These are phyloP conservation scores for Acanthosoma haemorrhoidale DNA, from an alignment of 2,888 invertebrate genomes.

Conservation along the genomic window DNA sequence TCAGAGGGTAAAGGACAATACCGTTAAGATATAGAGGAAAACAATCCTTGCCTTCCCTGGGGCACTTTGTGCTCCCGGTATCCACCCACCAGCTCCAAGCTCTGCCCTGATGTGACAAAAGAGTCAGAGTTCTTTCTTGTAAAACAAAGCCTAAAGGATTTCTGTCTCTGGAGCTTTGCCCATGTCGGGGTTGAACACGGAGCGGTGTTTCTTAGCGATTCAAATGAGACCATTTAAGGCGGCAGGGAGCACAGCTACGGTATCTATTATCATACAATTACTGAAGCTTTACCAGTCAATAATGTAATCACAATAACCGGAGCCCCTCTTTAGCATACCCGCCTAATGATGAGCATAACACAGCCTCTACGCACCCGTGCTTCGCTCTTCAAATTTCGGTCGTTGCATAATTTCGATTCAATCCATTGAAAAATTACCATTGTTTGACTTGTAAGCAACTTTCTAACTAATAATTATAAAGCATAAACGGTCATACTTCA, in stretches of 20 bases:
- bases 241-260: not conserved
- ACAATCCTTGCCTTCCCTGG: not conserved
- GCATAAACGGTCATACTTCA: no score
- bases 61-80: not conserved
- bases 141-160: not conserved
- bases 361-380: not conserved
- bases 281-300: constrained; percentile 20
- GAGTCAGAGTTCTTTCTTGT: not conserved
- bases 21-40: not conserved
- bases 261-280: constrained; percentile 22
- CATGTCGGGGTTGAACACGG: not conserved
- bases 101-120: no score
- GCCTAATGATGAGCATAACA: constrained; percentile 1
- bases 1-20: not conserved
- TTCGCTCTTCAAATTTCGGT: no score
- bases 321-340: not conserved
- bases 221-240: constrained; percentile 1
- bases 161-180: not conserved
- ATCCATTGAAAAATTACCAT: no score
- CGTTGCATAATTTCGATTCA: no score
- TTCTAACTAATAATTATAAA: no score
- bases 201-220: not conserved
- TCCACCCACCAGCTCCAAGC: no score
- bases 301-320: constrained; percentile 20
- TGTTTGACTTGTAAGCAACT: no score